These are phyloP conservation scores for Galemys pyrenaicus DNA, from an alignment of 2,113 vertebrate genomes.

Conservation along the genomic window DNA sequence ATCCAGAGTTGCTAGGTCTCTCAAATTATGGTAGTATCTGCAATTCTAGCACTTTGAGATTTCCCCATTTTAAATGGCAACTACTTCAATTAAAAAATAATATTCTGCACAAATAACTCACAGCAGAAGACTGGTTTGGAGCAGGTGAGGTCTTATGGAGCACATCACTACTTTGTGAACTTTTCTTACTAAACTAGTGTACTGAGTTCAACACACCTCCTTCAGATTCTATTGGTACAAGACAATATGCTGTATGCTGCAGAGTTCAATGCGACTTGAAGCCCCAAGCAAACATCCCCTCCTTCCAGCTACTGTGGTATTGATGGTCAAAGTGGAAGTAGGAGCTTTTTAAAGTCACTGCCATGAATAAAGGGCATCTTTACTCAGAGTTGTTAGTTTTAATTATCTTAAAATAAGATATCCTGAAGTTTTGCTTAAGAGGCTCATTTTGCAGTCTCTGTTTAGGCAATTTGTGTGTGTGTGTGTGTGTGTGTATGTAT, in stretches of 20 bases:
- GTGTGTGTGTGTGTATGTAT: neutral
- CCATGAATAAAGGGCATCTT: neutral
- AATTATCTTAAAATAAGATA: neutral
- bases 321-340: neutral
- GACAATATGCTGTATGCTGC: neutral
- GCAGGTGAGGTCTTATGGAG: neutral
- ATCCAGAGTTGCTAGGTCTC: neutral
- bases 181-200: neutral
- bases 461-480: neutral
- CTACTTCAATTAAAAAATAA: neutral
- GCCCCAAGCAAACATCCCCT: neutral
- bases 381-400: neutral
- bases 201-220: neutral
- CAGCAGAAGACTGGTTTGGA: neutral
- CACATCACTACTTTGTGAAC: neutral
- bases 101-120: neutral
- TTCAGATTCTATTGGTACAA: neutral
- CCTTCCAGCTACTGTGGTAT: neutral
- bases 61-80: neutral
- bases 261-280: neutral
- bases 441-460: neutral
- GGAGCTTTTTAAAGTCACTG: neutral
- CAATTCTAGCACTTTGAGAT: neutral
- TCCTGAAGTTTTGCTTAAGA: neutral
- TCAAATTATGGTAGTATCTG: neutral